Conservation (phyloP, 2,888 invertebrate species). For the Latheticus oryzae region DNA sequence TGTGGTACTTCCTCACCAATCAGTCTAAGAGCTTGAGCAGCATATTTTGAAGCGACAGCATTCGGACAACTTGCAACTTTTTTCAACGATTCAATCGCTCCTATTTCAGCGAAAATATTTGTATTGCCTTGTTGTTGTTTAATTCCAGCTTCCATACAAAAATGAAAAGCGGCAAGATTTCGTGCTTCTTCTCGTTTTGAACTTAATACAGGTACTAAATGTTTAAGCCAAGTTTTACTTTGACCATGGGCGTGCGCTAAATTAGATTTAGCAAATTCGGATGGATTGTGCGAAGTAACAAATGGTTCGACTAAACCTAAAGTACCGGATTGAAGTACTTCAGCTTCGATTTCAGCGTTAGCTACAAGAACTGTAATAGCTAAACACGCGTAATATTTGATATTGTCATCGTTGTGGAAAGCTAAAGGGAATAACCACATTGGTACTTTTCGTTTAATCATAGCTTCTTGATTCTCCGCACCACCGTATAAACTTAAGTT, state of each 20-base stretch:
- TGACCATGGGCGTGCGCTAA: slow-evolving; percentile 95
- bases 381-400: slow-evolving; percentile 98
- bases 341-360: slow-evolving; percentile 97
- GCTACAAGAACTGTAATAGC: slow-evolving; percentile 97
- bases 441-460: slow-evolving; percentile 94
- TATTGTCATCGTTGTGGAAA: slow-evolving; percentile 95
- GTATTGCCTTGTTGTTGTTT: slow-evolving; percentile 94
- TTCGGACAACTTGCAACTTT: slow-evolving; percentile 98
- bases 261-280: slow-evolving; percentile 93
- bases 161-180: slow-evolving; percentile 97
- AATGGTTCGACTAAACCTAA: slow-evolving; percentile 97
- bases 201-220: slow-evolving; percentile 92
- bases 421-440: slow-evolving; percentile 98
- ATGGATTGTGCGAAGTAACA: slow-evolving; percentile 93
- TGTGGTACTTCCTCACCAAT: slow-evolving; percentile 98
- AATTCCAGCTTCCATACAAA: slow-evolving; percentile 99
- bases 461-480: slow-evolving; percentile 95
- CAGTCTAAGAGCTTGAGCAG: slow-evolving; percentile 88
- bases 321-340: slow-evolving; percentile 96
- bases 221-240: slow-evolving; percentile 93
- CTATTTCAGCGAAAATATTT: slow-evolving; percentile 92
- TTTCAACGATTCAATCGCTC: slow-evolving; percentile 94
- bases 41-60: slow-evolving; percentile 97
- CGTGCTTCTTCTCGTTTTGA: slow-evolving; percentile 96
- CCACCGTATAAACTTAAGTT: slow-evolving; percentile 97